Evolutionary conservation across 2,888 invertebrate species (phyloP), one percentile per base, ranked within the genome.

Genomic region (Girardia tigrina): DNA sequence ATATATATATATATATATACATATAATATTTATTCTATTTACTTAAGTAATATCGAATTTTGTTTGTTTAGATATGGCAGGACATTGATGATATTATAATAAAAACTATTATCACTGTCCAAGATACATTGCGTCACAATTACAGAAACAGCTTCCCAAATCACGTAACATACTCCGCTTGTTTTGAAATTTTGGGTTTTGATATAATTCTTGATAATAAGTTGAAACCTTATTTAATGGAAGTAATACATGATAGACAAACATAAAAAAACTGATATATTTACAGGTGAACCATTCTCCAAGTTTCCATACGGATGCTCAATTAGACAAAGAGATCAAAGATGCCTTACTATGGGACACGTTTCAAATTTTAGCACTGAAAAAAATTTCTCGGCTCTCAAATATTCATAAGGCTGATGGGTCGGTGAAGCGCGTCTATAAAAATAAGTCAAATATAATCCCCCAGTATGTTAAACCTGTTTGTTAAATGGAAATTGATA

Each of bases 131-230:
- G 74, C 91, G 90, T 83, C 92, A 93, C 84, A 84, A 85, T 79
- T 85, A 84, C 79, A 81, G 83, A 77, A 83, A 83, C 56, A 83
- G 83, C 78, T 94, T 93, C 84, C 91, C 92, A 0, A 89, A 89
- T 74, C 92, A 92, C 81, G 90, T 91, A 80, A 88, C 89, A 81
- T 89, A 89, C 79, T 85, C 91, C 80, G 92, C 92, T 0, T 94
- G 93, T 83, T 93, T 93, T 81, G 93, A 94, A 86, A 88, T 93
- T 77, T 87, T 94, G 29, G 93, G 93, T 26, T 91, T 92, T 80
- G 93, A 94, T 83, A 89, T 94, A 79, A 86, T 94, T 71, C 86
- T 94, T 42, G 92, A 93, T 84, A 88, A 89, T 82, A 90, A 90
- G 80, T 84, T 92, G 72, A 90, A 90, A 82, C 92, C 93, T 0